These are phyloP conservation scores for Lithodes maja DNA, from an alignment of 2,888 invertebrate genomes.

Conservation along the genomic window DNA sequence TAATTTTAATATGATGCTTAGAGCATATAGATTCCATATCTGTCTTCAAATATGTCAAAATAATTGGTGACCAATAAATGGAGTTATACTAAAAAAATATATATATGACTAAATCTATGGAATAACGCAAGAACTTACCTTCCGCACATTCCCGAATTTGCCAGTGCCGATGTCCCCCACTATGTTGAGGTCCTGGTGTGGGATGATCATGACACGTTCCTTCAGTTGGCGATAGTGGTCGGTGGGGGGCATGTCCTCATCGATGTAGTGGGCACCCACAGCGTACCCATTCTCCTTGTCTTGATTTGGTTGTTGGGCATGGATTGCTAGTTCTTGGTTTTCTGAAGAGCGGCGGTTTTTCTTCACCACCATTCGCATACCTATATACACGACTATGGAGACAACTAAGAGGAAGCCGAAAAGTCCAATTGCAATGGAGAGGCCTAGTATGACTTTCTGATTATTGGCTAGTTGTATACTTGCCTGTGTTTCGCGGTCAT, in stretches of 20 bases:
- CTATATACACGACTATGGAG: constrained; percentile 80
- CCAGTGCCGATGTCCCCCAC: constrained; percentile 82
- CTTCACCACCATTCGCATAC: constrained; percentile 76
- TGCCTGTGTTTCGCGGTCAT: background rate
- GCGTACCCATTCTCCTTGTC: constrained; percentile 64
- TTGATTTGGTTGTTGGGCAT: constrained; percentile 61
- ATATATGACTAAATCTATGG: background rate
- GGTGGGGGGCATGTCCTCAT: constrained; percentile 76
- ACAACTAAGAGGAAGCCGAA: constrained; percentile 81
- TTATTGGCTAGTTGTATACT: constrained; percentile 39
- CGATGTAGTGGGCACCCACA: constrained; percentile 63
- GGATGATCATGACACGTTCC: constrained; percentile 84
- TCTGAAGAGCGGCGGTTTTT: constrained; percentile 54
- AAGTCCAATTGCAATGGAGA: constrained; percentile 83
- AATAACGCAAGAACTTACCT: constrained; percentile 74
- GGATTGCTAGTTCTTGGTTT: constrained; percentile 63
- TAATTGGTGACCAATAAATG: no score
- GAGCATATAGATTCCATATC: no score
- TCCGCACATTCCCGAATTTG: constrained; percentile 85
- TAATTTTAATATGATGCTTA: no score
- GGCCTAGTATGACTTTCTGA: constrained; percentile 73
- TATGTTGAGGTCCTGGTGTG: constrained; percentile 83
- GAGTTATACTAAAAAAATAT: background rate
- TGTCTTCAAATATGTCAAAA: no score
- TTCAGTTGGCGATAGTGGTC: constrained; percentile 85